phyloP scores from a whole-genome alignment of 2,797 vertebrate species.

The Pseudomugil tenellus region DNA sequence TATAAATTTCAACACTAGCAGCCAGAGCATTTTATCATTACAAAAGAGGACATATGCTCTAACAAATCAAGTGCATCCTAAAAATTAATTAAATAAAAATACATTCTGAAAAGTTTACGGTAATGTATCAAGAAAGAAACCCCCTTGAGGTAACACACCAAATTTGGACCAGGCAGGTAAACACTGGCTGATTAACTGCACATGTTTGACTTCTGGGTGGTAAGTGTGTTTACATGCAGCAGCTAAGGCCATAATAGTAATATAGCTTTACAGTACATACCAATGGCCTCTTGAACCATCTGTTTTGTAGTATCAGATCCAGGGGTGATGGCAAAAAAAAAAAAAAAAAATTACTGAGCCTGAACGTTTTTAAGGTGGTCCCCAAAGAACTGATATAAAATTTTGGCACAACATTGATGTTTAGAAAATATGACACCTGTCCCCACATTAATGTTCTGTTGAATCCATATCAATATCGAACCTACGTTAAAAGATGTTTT shows the following conservation, averaged over 20 bases:
- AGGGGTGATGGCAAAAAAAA: too few species aligned
- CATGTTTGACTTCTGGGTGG: slow-evolving; percentile 5
- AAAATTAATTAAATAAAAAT: not conserved
- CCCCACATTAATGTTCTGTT: too few species aligned
- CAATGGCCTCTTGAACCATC: slow-evolving; percentile 23
- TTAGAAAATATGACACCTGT: too few species aligned
- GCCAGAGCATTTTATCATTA: not conserved
- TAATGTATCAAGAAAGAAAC: slow-evolving; percentile 13
- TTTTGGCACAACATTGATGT: too few species aligned
- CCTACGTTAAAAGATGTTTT: too few species aligned
- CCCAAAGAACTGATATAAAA: too few species aligned
- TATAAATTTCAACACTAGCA: slow-evolving; percentile 1
- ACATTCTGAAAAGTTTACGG: not conserved
- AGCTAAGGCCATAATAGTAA: not conserved
- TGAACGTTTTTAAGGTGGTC: too few species aligned
- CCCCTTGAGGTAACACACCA: not conserved
- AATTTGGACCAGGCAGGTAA: slow-evolving; percentile 3
- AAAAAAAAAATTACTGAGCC: too few species aligned
- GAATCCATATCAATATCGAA: too few species aligned
- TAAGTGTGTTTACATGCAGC: not conserved
- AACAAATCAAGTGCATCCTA: not conserved
- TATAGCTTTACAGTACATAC: slow-evolving; percentile 9
- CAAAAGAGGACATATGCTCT: slow-evolving; percentile 1
- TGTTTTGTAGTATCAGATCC: slow-evolving; percentile 5
- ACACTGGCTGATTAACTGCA: not conserved